These are phyloP conservation scores for Oryzias javanicus DNA, from an alignment of 2,113 vertebrate genomes.

Conservation along the genomic window DNA sequence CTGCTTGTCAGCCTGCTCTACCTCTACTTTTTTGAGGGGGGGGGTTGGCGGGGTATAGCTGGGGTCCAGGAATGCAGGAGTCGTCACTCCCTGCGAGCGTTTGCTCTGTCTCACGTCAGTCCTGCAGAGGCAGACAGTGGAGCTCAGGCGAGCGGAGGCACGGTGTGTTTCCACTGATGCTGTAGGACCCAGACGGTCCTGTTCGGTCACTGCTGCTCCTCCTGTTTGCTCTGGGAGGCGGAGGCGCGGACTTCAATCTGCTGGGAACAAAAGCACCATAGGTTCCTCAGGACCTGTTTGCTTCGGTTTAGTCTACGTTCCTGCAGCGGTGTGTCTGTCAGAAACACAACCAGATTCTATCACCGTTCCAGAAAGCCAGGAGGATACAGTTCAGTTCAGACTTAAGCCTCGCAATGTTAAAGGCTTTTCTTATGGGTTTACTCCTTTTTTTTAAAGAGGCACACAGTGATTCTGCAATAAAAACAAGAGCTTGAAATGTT, in stretches of 20 bases:
- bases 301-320: background rate
- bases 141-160: constrained; percentile 7
- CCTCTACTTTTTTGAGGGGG: too few species aligned
- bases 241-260: background rate
- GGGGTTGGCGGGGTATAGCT: constrained; percentile 38
- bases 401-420: too few species aligned
- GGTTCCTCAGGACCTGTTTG: background rate
- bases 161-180: constrained; percentile 13
- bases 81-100: constrained; percentile 57
- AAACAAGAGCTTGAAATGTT: too few species aligned
- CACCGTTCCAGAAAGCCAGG: too few species aligned
- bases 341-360: too few species aligned
- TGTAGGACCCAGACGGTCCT: constrained; percentile 49
- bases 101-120: constrained; percentile 58
- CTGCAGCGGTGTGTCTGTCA: too few species aligned
- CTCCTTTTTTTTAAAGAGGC: too few species aligned
- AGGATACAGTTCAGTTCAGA: too few species aligned
- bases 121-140: constrained; percentile 41
- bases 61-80: constrained; percentile 55
- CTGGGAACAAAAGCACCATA: background rate
- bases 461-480: too few species aligned
- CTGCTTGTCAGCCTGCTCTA: too few species aligned
- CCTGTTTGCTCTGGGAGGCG: constrained; percentile 38
- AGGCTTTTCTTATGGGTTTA: too few species aligned
- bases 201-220: constrained; percentile 53